A percentile compares a stretch with the other conserved stretches of the same genome.
These are phyloP conservation scores for Raja brachyura DNA, from an alignment of 2,113 vertebrate species.

Conservation along the genomic window DNA sequence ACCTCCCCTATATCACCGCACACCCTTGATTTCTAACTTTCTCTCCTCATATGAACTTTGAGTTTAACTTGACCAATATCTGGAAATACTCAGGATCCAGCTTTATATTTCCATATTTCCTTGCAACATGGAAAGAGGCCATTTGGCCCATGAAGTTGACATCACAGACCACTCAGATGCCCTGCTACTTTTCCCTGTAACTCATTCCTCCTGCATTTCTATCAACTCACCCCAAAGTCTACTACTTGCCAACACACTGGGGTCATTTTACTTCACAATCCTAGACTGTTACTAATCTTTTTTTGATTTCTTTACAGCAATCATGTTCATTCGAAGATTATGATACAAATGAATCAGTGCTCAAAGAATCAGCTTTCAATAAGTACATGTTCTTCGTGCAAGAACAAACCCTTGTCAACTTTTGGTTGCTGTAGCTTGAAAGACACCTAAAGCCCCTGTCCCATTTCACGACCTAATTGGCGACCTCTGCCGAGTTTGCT, in stretches of 20 bases:
- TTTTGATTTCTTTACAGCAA: background rate
- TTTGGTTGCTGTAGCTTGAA: background rate
- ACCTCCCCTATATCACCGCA: background rate
- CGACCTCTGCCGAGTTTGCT: too few species aligned
- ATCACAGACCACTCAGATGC: too few species aligned
- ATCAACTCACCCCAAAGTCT: too few species aligned
- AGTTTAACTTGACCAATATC: background rate
- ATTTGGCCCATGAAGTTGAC: too few species aligned
- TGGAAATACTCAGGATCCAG: background rate
- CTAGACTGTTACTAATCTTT: background rate
- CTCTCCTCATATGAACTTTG: background rate
- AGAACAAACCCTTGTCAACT: background rate
- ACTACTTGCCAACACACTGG: too few species aligned
- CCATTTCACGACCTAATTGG: too few species aligned
- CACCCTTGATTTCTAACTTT: background rate
- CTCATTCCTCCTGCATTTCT: too few species aligned
- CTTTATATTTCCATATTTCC: too few species aligned
- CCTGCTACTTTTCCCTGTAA: too few species aligned
- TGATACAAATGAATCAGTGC: background rate
- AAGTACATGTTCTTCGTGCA: background rate
- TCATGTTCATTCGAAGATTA: background rate
- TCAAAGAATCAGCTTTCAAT: background rate
- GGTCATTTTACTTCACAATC: background rate
- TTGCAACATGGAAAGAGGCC: too few species aligned
- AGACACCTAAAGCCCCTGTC: too few species aligned